A percentile compares a stretch with the other conserved stretches of the same genome.
Evolutionary conservation across 2,888 invertebrate genomes (phyloP).

Genomic region (Ommatoiulus sabulosus): DNA sequence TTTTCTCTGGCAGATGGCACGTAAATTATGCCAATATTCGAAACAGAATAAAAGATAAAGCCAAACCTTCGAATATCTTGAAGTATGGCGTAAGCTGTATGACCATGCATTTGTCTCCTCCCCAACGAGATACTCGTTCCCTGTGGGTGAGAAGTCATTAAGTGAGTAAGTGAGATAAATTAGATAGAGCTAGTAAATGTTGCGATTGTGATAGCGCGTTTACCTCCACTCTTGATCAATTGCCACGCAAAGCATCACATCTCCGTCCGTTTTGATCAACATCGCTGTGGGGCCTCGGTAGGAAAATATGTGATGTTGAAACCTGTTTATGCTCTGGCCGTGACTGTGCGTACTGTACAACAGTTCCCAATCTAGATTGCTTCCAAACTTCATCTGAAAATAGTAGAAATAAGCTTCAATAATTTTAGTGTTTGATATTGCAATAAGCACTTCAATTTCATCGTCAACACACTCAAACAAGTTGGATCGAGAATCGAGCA

Average conservation of each 20-base stretch:
- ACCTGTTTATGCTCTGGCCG: slow-evolving; percentile 65
- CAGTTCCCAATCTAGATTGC: slow-evolving; percentile 52
- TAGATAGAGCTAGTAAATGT: background rate
- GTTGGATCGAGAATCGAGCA: too few species aligned
- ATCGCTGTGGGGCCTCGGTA: slow-evolving; percentile 76
- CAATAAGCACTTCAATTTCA: too few species aligned
- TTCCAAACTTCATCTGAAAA: slow-evolving; percentile 50
- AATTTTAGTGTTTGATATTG: too few species aligned
- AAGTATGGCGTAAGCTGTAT: slow-evolving; percentile 77
- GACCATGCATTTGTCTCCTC: slow-evolving; percentile 81
- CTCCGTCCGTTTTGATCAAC: slow-evolving; percentile 72
- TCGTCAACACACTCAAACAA: too few species aligned
- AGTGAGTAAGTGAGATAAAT: background rate
- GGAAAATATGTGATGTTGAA: slow-evolving; percentile 86
- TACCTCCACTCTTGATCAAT: slow-evolving; percentile 87
- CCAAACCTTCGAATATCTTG: slow-evolving; percentile 69
- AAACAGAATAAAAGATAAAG: too few species aligned
- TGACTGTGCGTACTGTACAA: slow-evolving; percentile 47
- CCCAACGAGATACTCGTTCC: slow-evolving; percentile 77
- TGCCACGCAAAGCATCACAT: slow-evolving; percentile 81
- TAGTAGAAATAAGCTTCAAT: slow-evolving; percentile 25
- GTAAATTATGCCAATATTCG: too few species aligned
- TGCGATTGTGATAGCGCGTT: background rate
- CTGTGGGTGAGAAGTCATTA: slow-evolving; percentile 71
- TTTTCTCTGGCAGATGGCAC: too few species aligned